These are phyloP conservation scores for Diplodus sargus DNA, from an alignment of 2,797 vertebrate genomes.

Conservation along the genomic window DNA sequence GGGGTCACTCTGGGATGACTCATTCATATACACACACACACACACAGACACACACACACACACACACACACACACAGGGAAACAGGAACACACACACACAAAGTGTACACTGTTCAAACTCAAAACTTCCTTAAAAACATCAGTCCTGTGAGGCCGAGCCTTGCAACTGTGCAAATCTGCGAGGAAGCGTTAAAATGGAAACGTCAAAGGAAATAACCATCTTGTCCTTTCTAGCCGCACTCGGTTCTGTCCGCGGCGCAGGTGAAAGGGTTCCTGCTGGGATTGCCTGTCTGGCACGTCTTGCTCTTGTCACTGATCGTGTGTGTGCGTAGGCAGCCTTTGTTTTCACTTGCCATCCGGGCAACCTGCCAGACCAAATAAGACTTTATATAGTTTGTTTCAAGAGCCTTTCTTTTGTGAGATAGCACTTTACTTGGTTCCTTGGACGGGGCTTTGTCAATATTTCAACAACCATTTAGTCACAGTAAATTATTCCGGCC, in stretches of 20 bases:
- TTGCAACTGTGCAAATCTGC: slow-evolving; percentile 25
- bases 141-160: slow-evolving; percentile 10
- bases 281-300: slow-evolving; percentile 67
- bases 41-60: slow-evolving; percentile 53
- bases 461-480: slow-evolving; percentile 76
- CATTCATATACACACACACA: slow-evolving; percentile 76
- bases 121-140: slow-evolving; percentile 55
- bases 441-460: slow-evolving; percentile 67
- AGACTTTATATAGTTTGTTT: slow-evolving; percentile 76
- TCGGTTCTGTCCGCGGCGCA: slow-evolving; percentile 60
- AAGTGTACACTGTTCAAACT: slow-evolving; percentile 42
- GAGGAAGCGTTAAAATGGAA: slow-evolving; percentile 22
- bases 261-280: slow-evolving; percentile 81
- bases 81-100: slow-evolving; percentile 54
- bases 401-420: slow-evolving; percentile 71
- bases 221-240: neutral
- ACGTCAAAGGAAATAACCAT: slow-evolving; percentile 24
- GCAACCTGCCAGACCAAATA: slow-evolving; percentile 80
- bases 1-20: slow-evolving; percentile 84
- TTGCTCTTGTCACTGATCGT: slow-evolving; percentile 52
- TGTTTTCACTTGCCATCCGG: slow-evolving; percentile 74
- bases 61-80: slow-evolving; percentile 55
- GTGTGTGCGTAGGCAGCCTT: slow-evolving; percentile 52
- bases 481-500: slow-evolving; percentile 54
- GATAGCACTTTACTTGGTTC: slow-evolving; percentile 53